These are phyloP conservation scores for Passerina amoena DNA, from an alignment of 2,113 vertebrate species.

Conservation along the genomic window DNA sequence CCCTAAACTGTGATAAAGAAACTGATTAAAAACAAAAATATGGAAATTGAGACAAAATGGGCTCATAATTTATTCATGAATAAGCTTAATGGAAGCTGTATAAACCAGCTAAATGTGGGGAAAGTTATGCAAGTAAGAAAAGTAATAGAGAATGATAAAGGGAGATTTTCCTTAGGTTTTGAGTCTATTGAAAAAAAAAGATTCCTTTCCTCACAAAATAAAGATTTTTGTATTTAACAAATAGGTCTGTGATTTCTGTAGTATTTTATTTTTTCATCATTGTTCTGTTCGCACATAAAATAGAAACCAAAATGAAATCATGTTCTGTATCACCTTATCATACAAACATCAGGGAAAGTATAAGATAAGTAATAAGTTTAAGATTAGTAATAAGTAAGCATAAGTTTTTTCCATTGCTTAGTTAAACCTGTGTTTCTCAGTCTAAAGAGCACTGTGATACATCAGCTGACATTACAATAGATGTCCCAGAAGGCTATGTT, in stretches of 20 bases:
- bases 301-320: not conserved
- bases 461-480: not conserved
- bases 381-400: not conserved
- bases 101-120: not conserved
- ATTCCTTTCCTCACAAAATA: not conserved
- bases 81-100: not conserved
- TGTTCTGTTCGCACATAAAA: not conserved
- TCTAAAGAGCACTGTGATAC: not conserved
- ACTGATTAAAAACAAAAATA: not conserved
- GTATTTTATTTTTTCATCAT: not conserved
- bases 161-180: not conserved
- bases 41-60: not conserved
- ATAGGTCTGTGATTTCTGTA: not conserved
- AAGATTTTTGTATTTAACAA: not conserved
- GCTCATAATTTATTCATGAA: not conserved
- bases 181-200: not conserved
- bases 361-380: not conserved
- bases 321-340: not conserved
- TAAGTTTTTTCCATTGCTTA: not conserved
- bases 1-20: not conserved
- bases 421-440: not conserved
- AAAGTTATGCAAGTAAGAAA: not conserved
- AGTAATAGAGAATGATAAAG: not conserved
- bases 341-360: not conserved
- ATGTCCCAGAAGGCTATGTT: not conserved